Conservation (phyloP, 2,888 invertebrate genomes). For the Drymonia ruficornis region DNA sequence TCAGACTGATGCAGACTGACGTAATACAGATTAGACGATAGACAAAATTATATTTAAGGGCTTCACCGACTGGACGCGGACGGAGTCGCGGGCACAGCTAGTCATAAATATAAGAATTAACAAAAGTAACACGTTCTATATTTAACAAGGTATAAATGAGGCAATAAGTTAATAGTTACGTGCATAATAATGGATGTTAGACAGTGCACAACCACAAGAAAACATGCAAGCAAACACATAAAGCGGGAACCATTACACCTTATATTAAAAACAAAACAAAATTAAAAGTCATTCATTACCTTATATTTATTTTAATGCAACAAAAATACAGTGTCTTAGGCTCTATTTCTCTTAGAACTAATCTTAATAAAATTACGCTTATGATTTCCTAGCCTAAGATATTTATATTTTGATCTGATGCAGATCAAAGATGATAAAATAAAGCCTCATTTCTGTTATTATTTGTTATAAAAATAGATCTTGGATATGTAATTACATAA, state of each 20-base stretch:
- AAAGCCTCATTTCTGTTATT: constrained; percentile 64
- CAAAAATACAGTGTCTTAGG: constrained; percentile 36
- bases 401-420: constrained; percentile 69
- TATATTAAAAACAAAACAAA: not conserved
- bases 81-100: too few relatives aligned
- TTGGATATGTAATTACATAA: constrained; percentile 14
- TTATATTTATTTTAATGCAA: constrained; percentile 45
- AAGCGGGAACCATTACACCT: constrained; percentile 1
- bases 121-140: too few relatives aligned
- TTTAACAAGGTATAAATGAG: not conserved
- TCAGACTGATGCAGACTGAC: too few relatives aligned
- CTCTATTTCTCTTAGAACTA: constrained; percentile 15
- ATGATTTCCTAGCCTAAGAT: not conserved
- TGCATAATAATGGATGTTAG: not conserved
- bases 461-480: constrained; percentile 31
- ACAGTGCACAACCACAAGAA: constrained; percentile 24
- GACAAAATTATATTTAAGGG: too few relatives aligned
- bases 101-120: too few relatives aligned
- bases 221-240: constrained; percentile 16
- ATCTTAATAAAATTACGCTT: constrained; percentile 10
- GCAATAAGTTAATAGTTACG: constrained; percentile 17
- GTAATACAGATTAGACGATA: too few relatives aligned
- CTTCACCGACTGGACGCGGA: too few relatives aligned
- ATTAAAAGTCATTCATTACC: constrained; percentile 31
- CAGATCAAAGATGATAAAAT: constrained; percentile 66